Conservation (phyloP, 2,113 vertebrate species). For the Thermophis baileyi region DNA sequence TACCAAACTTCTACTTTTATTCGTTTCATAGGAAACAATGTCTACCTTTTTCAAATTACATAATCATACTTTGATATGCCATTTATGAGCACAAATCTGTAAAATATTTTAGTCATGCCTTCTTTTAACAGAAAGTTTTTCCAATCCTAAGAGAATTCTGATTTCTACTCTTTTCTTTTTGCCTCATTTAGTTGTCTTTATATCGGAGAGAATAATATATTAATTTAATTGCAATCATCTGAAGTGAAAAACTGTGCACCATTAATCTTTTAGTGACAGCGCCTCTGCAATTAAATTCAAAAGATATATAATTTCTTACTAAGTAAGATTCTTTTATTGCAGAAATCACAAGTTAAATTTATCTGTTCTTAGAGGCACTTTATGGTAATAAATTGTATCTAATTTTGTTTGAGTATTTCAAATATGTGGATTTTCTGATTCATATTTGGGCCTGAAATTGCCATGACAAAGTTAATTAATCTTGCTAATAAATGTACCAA, state of each 20-base stretch:
- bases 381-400: neutral
- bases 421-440: constrained; percentile 34
- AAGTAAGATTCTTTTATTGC: constrained; percentile 30
- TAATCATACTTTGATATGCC: neutral
- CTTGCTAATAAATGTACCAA: constrained; percentile 46
- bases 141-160: neutral
- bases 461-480: constrained; percentile 55
- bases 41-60: neutral
- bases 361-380: constrained; percentile 14
- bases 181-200: constrained; percentile 35
- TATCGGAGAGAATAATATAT: constrained; percentile 41
- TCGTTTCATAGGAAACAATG: neutral
- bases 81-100: neutral
- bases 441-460: constrained; percentile 36
- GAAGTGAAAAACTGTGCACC: constrained; percentile 51
- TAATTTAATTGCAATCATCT: constrained; percentile 40
- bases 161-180: constrained; percentile 21
- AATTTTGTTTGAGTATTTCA: constrained; percentile 18
- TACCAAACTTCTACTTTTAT: neutral
- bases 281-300: constrained; percentile 57
- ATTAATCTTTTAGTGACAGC: constrained; percentile 50
- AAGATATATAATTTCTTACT: constrained; percentile 47
- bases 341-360: constrained; percentile 35
- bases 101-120: constrained; percentile 7
- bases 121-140: constrained; percentile 7